These are phyloP conservation scores for Alexandromys fortis DNA, from an alignment of 2,113 vertebrate species.

Conservation along the genomic window DNA sequence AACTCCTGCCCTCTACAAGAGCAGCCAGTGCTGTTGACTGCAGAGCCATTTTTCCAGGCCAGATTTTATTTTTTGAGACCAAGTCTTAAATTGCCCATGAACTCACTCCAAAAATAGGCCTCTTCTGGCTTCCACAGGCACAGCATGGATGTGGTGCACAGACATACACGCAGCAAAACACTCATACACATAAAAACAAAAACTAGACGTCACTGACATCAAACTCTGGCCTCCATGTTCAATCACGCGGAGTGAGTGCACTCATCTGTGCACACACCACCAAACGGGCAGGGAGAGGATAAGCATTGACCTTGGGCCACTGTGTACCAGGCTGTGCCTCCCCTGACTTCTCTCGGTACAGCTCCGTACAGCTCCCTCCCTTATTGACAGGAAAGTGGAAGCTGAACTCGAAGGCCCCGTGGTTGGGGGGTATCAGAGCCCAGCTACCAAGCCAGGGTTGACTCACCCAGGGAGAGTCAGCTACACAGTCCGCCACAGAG, in stretches of 20 bases:
- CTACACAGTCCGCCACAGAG: conserved; percentile 17
- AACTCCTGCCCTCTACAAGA: background rate
- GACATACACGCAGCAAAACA: background rate
- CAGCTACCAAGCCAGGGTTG: background rate
- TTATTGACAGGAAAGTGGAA: background rate
- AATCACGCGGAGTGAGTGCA: background rate
- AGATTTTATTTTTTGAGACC: background rate
- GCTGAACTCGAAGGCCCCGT: background rate
- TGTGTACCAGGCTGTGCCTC: background rate
- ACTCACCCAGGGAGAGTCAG: background rate
- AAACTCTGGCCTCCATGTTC: background rate
- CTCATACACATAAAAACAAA: too few species aligned
- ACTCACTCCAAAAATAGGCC: background rate
- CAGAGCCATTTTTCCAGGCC: background rate
- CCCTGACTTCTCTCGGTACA: background rate
- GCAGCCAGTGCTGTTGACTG: background rate
- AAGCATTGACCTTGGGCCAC: background rate
- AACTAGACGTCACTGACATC: too few species aligned
- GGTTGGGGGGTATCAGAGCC: background rate
- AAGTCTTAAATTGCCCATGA: background rate
- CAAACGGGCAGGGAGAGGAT: background rate
- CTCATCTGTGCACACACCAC: background rate
- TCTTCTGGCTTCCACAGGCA: background rate
- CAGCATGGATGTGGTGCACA: background rate
- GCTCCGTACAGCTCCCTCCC: too few species aligned